Conservation (phyloP, 2,888 invertebrate species). For the Platypus cylindrus region DNA sequence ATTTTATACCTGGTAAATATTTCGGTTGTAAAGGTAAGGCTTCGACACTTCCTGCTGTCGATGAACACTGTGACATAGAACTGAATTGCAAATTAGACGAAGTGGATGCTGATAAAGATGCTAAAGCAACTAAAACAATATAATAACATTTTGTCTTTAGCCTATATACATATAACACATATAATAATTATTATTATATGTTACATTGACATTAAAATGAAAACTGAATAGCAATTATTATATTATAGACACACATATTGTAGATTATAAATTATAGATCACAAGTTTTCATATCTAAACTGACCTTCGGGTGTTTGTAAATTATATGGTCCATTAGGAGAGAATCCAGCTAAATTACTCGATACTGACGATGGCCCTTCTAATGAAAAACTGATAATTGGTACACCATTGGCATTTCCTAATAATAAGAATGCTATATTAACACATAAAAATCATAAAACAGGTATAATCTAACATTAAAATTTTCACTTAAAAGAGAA, state of each 20-base stretch:
- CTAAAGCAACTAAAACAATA: slow-evolving; percentile 7
- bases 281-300: too few species aligned
- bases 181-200: too few species aligned
- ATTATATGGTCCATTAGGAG: slow-evolving; percentile 32
- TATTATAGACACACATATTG: too few species aligned
- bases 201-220: too few species aligned
- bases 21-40: slow-evolving; percentile 62
- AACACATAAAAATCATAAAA: too few species aligned
- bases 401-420: slow-evolving; percentile 63
- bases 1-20: slow-evolving; percentile 43
- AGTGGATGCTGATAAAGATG: slow-evolving; percentile 6
- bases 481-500: too few species aligned
- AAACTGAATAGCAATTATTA: too few species aligned
- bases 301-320: slow-evolving; percentile 11
- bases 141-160: too few species aligned
- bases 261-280: too few species aligned
- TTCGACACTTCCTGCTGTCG: slow-evolving; percentile 53
- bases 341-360: slow-evolving; percentile 36
- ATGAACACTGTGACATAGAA: slow-evolving; percentile 55
- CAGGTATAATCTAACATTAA: too few species aligned
- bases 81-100: slow-evolving; percentile 8
- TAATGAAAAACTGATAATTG: slow-evolving; percentile 47
- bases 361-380: slow-evolving; percentile 42
- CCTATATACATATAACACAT: too few species aligned
- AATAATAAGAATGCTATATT: slow-evolving; percentile 21